Base-by-base conservation (phyloP, 2,797 vertebrate genomes). In the Hemibagrus guttatus region DNA sequence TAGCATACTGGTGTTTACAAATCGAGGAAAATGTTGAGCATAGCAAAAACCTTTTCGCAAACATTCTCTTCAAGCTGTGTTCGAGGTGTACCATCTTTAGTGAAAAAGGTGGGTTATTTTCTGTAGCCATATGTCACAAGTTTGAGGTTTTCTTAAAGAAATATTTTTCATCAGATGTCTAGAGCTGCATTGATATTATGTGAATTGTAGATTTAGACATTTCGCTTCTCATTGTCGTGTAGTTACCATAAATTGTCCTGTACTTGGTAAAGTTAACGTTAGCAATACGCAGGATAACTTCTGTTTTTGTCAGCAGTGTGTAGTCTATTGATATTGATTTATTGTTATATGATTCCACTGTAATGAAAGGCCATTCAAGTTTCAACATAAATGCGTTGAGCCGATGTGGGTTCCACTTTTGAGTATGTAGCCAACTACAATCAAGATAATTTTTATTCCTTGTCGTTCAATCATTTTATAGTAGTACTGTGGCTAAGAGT, bases 91-190 rank as follows among this genome's bases (percentile, higher is more conserved):
- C 19, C 71, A 1, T 63, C n/a, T 16, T 39, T 19, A 26, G 19
- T 66, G 5, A 85, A 54, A 76, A 64, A 78, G 84, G 84, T 85
- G 46, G 19, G 72, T 64, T 66, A 31, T 16, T 28, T n/a, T 74
- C 6, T 42, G 0, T 58, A 14, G 11, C 0, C 42, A 1, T 49
- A 28, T 6, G 6, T 28, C 7, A 81, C 23, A 42, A n/a, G 11
- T 35, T 4, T 19, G 72, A 75, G 26, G 6, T n/a, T 75, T 52
- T 23, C 23, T 49, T 74, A 8, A 54, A 49, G 5, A 74, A 52
- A 26, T 6, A 9, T 6, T 39, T 58, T 56, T 75, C 6, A n/a
- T 5, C 8, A 54, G 19, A 54, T 76, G 49, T 56, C 3, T n/a
- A 58, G 16, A 7, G 19, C 0, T 21, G 5, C 28, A 58, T 2